Conservation (phyloP, 2,888 invertebrate genomes). For the Mythimna loreyi region DNA sequence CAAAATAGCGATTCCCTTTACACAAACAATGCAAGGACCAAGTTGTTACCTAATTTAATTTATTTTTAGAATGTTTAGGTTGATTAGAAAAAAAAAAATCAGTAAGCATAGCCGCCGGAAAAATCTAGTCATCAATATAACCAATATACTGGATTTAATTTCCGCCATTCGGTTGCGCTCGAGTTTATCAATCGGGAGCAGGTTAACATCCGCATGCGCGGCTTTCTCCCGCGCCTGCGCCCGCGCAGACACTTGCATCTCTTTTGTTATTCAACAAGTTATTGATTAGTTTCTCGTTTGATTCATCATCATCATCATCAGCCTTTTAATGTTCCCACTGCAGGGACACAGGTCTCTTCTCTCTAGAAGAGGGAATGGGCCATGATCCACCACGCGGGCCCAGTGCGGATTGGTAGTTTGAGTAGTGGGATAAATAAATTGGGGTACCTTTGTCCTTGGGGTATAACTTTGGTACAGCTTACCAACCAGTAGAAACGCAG, state of each 20-base stretch:
- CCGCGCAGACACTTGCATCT: conserved; percentile 54
- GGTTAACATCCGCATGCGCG: conserved; percentile 73
- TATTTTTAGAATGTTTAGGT: too few relatives aligned
- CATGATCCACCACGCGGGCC: too few relatives aligned
- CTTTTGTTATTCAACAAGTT: conserved; percentile 50
- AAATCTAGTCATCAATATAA: conserved; percentile 37
- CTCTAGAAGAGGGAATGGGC: too few relatives aligned
- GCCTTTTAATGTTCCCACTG: too few relatives aligned
- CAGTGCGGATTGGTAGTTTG: too few relatives aligned
- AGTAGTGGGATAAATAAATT: too few relatives aligned
- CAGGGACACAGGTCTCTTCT: too few relatives aligned
- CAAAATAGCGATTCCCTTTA: too few relatives aligned
- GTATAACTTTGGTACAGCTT: too few relatives aligned
- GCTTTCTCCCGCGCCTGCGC: conserved; percentile 71
- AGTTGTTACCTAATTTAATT: neutral
- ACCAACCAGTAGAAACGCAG: too few relatives aligned
- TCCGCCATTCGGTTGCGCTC: conserved; percentile 70
- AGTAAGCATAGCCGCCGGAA: neutral
- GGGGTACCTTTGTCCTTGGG: too few relatives aligned
- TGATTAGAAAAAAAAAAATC: neutral
- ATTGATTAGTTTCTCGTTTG: conserved; percentile 21
- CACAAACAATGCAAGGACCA: neutral
- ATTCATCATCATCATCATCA: too few relatives aligned
- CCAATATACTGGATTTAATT: conserved; percentile 63
- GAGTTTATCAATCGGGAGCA: conserved; percentile 74